Evolutionary conservation across 2,888 invertebrate genomes (phyloP), one percentile per base, ranked within the genome.

Genomic region (Nysson spinosus): DNA sequence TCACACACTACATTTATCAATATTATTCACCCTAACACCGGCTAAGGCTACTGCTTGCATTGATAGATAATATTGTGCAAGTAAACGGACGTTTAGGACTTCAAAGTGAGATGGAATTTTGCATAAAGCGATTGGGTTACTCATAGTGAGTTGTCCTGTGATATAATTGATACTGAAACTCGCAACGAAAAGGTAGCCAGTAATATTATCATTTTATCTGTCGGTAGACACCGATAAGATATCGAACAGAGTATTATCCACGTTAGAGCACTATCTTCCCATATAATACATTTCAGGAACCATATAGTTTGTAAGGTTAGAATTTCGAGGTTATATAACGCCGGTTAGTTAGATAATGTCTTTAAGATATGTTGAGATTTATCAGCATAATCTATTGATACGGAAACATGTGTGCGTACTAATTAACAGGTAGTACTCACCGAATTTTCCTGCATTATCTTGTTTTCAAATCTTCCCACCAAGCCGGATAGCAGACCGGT

Each of bases 371-470:
- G 20, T 0, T 0, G 2, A 1, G 9, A 12, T n/a, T n/a, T 14
- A 5, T 19, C 3, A 2, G n/a, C 4, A 6, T 11, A 1, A 4
- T 2, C 14, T 17, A 26, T 0, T 1, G n/a, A 22, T 9, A 20
- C 12, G 12, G 32, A 16, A 22, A 5, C 6, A 7, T 1, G 2
- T 5, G 2, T 4, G 7, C 22, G 17, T 30, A 46, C 32, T 16
- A n/a, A 40, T 12, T 2, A 16, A 9, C 30, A 6, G 4, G 1
- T 16, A 30, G 11, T 17, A 74, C 78, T 77, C 30, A 74, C 80
- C 70, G 78, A 75, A 67, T 78, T 75, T 67, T 77, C 73, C 72
- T 81, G 75, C 80, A 83, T 83, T 68, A 77, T 83, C 56, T 78
- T 65, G 43, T 55, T 72, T 72, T 60, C 56, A 40, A 55, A 69